These are phyloP conservation scores for Cataglyphis hispanica DNA, from an alignment of 1,140 invertebrate genomes.

Conservation along the genomic window DNA sequence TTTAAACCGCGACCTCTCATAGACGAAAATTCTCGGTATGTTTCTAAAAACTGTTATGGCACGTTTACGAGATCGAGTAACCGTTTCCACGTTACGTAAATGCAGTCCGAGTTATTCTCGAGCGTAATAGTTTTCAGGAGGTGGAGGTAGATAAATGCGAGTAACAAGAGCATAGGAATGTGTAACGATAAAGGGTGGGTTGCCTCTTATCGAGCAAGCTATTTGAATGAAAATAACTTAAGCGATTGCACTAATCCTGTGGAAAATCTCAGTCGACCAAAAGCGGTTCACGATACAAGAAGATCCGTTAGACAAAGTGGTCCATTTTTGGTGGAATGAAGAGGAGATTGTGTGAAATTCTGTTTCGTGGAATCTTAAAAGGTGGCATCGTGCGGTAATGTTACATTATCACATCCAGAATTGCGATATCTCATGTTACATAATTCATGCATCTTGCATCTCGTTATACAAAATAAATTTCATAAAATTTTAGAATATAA, in stretches of 20 bases:
- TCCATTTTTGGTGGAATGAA: not conserved
- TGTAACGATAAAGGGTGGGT: constrained; percentile 4
- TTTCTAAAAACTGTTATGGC: constrained; percentile 25
- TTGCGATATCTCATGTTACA: not conserved
- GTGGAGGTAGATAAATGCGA: constrained; percentile 32
- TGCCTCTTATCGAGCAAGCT: constrained; percentile 17
- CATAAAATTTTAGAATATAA: not conserved
- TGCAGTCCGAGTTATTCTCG: constrained; percentile 19
- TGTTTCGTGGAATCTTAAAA: not conserved
- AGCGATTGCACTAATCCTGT: constrained; percentile 20
- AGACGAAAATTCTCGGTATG: constrained; percentile 31
- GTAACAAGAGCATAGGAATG: constrained; percentile 50
- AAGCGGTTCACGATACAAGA: not conserved
- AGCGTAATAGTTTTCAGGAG: not conserved
- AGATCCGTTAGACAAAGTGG: not conserved
- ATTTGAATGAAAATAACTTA: constrained; percentile 44
- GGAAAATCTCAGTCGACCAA: not conserved
- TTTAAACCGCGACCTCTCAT: not conserved
- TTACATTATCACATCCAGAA: constrained; percentile 6
- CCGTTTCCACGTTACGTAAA: constrained; percentile 22
- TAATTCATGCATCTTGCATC: not conserved
- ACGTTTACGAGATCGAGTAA: constrained; percentile 52
- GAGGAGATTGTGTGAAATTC: not conserved
- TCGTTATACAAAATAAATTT: not conserved
- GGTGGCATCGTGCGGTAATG: not conserved